phyloP scores from a whole-genome alignment of 2,888 invertebrate genomes.

The Ormyrus rosae region DNA sequence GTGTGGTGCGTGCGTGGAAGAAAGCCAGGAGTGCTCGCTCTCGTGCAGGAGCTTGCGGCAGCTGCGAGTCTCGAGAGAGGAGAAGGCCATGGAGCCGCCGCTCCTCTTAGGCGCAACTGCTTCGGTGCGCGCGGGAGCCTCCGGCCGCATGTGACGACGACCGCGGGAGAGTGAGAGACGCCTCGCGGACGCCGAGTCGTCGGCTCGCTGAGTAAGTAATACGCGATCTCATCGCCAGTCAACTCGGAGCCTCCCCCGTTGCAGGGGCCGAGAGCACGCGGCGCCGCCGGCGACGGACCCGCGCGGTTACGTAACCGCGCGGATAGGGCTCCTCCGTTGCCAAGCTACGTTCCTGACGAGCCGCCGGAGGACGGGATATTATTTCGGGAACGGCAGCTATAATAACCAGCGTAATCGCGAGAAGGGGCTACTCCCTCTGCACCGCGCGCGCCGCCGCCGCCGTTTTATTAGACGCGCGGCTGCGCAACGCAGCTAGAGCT shows the following conservation, averaged over 20 bases:
- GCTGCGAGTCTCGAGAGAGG: constrained; percentile 5
- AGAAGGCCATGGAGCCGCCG: constrained; percentile 53
- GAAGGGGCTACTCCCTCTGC: constrained; percentile 7
- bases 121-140: constrained; percentile 38
- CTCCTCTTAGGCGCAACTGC: constrained; percentile 35
- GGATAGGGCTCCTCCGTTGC: constrained; percentile 5
- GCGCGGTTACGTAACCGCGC: constrained; percentile 38
- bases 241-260: too few relatives aligned
- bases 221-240: not conserved
- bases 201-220: constrained; percentile 55
- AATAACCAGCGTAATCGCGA: constrained; percentile 48
- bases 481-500: too few relatives aligned
- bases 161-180: constrained; percentile 43
- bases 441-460: not conserved
- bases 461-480: not conserved
- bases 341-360: constrained; percentile 11
- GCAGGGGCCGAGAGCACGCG: not conserved
- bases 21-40: too few relatives aligned
- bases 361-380: constrained; percentile 43
- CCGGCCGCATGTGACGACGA: constrained; percentile 54
- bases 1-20: too few relatives aligned
- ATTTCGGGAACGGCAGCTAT: constrained; percentile 57
- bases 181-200: constrained; percentile 48
- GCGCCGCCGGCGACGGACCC: not conserved
- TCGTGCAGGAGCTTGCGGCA: too few relatives aligned